These are phyloP conservation scores for Colletes gigas DNA, from an alignment of 1,140 invertebrate genomes.

Conservation along the genomic window DNA sequence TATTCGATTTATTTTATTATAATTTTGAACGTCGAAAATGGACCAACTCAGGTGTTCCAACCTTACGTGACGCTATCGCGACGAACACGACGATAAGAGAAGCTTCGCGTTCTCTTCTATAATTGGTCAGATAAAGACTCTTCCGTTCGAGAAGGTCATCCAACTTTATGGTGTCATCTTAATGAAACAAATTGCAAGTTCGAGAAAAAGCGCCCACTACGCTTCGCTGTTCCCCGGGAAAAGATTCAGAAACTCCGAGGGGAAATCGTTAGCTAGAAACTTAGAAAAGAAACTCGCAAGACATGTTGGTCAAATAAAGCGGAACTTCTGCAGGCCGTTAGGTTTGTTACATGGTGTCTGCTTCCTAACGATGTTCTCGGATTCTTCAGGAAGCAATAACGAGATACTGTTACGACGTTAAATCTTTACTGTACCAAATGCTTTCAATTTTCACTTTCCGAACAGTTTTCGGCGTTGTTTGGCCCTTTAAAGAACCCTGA, in stretches of 20 bases:
- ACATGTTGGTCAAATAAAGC: constrained; percentile 48
- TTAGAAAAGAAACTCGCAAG: constrained; percentile 45
- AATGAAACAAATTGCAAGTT: constrained; percentile 36
- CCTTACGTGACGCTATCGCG: neutral
- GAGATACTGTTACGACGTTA: constrained; percentile 6
- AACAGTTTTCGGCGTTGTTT: neutral
- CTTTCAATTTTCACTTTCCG: neutral
- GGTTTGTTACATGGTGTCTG: constrained; percentile 39
- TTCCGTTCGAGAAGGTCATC: neutral
- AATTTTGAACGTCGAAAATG: no score
- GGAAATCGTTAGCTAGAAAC: constrained; percentile 39
- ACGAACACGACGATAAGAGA: neutral
- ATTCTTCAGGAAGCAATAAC: constrained; percentile 30
- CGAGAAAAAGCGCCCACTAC: neutral
- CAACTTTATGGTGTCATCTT: constrained; percentile 19
- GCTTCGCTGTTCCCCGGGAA: neutral
- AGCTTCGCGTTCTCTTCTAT: neutral
- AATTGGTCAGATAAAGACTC: constrained; percentile 19
- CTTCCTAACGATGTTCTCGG: constrained; percentile 30
- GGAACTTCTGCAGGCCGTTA: constrained; percentile 41
- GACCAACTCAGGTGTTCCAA: no score
- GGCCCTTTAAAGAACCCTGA: no score
- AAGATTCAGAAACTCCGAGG: constrained; percentile 16
- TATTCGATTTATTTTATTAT: no score
- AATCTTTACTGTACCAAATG: constrained; percentile 11